Evolutionary conservation across 2,113 vertebrate genomes (phyloP).

Genomic region (Labrus mixtus): DNA sequence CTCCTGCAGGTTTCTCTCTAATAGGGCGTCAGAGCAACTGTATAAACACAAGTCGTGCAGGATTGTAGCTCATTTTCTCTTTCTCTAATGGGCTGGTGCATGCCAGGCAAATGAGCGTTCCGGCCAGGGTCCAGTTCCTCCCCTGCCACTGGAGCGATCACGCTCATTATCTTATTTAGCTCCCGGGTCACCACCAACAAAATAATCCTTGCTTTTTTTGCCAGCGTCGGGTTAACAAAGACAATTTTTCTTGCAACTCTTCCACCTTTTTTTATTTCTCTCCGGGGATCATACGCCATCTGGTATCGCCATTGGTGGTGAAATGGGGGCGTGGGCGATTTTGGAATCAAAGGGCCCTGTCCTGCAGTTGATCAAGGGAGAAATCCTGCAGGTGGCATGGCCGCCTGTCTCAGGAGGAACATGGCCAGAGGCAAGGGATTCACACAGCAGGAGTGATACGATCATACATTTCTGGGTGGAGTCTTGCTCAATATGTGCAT

Average conservation of each 20-base stretch:
- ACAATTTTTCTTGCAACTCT: constrained; percentile 19
- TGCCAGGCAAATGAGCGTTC: constrained; percentile 58
- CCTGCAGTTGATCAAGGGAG: constrained; percentile 68
- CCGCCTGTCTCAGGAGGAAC: constrained; percentile 53
- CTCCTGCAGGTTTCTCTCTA: constrained; percentile 34
- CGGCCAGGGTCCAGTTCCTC: constrained; percentile 50
- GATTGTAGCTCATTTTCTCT: constrained; percentile 21
- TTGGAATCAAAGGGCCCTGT: constrained; percentile 62
- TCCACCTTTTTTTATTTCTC: constrained; percentile 26
- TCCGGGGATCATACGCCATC: constrained; percentile 48
- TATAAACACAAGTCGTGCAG: not conserved
- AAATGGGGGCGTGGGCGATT: constrained; percentile 16
- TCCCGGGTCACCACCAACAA: constrained; percentile 55
- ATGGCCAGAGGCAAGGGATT: constrained; percentile 51
- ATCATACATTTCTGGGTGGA: constrained; percentile 32
- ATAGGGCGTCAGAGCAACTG: constrained; percentile 30
- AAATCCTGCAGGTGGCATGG: constrained; percentile 71
- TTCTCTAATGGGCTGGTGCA: constrained; percentile 54
- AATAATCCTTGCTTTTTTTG: constrained; percentile 26
- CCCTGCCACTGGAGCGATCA: constrained; percentile 50
- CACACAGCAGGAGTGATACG: not conserved
- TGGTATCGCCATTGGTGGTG: constrained; percentile 49
- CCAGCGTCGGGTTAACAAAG: constrained; percentile 33
- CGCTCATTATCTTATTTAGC: constrained; percentile 75
- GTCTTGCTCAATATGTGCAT: constrained; percentile 31